A percentile compares a stretch with the other conserved stretches of the same genome.
Evolutionary conservation across 2,113 vertebrate genomes (phyloP).

Genomic region (Labrus mixtus): DNA sequence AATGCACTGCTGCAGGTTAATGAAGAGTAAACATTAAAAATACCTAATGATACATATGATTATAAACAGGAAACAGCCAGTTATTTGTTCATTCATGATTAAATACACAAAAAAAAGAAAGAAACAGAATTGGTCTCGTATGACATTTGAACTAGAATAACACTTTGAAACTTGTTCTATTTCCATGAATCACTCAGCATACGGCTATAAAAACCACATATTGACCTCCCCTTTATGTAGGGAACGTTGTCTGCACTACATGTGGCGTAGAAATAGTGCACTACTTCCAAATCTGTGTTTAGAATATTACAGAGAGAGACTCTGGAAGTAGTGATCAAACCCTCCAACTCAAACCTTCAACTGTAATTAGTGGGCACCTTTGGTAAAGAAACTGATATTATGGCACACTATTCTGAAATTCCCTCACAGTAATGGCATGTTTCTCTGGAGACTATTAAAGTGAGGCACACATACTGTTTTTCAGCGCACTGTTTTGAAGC

Average conservation of each 20-base stretch:
- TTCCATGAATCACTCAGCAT: background rate
- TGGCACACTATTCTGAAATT: constrained; percentile 20
- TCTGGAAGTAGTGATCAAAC: background rate
- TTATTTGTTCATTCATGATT: background rate
- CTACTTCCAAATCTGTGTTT: constrained; percentile 28
- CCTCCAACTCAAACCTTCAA: background rate
- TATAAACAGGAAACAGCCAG: background rate
- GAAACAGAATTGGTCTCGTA: background rate
- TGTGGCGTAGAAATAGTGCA: background rate
- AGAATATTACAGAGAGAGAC: background rate
- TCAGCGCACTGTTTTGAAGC: constrained; percentile 28
- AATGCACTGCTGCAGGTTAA: constrained; percentile 3
- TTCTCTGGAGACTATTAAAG: constrained; percentile 22
- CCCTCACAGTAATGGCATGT: constrained; percentile 33
- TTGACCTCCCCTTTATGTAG: background rate
- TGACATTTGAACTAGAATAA: background rate
- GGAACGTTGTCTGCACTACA: constrained; percentile 3
- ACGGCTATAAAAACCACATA: background rate
- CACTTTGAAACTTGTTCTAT: background rate
- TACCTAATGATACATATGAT: background rate
- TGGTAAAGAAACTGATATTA: constrained; percentile 19
- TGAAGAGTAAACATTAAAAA: constrained; percentile 21
- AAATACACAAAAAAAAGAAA: too few species aligned
- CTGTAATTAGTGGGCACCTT: constrained; percentile 4
- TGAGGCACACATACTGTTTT: constrained; percentile 51